A percentile compares a stretch with the other conserved stretches of the same genome.
Evolutionary conservation across 2,888 invertebrate species (phyloP).

Genomic region (Mayetiola destructor): DNA sequence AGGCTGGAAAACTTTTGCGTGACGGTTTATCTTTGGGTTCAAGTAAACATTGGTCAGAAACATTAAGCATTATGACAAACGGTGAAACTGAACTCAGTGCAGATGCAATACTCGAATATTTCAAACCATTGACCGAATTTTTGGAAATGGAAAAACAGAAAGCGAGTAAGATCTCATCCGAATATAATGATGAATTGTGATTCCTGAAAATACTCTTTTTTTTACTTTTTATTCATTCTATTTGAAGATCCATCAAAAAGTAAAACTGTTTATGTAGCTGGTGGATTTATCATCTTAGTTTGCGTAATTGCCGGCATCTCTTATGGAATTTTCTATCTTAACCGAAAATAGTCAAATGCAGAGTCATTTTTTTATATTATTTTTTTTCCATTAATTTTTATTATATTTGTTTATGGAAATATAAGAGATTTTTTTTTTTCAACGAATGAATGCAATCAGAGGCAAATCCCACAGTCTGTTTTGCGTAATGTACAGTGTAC

Average conservation of each 20-base stretch:
- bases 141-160: slow-evolving; percentile 36
- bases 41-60: slow-evolving; percentile 42
- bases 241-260: not conserved
- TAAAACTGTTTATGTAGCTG: not conserved
- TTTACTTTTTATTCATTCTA: not conserved
- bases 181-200: not conserved
- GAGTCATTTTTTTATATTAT: no score
- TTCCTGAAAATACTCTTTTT: no score
- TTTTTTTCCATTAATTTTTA: no score
- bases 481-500: no score
- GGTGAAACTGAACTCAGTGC: slow-evolving; percentile 40
- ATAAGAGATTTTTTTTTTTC: no score
- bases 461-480: no score
- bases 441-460: no score
- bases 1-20: slow-evolving; percentile 49
- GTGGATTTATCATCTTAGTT: not conserved
- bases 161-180: not conserved
- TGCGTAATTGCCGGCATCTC: not conserved
- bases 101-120: slow-evolving; percentile 42
- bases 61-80: slow-evolving; percentile 40
- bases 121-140: slow-evolving; percentile 41
- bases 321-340: not conserved
- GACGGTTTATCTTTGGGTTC: slow-evolving; percentile 36
- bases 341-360: not conserved
- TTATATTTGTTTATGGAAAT: no score